These are phyloP conservation scores for Nymphalis c-album DNA, from an alignment of 2,888 invertebrate genomes.

Conservation along the genomic window DNA sequence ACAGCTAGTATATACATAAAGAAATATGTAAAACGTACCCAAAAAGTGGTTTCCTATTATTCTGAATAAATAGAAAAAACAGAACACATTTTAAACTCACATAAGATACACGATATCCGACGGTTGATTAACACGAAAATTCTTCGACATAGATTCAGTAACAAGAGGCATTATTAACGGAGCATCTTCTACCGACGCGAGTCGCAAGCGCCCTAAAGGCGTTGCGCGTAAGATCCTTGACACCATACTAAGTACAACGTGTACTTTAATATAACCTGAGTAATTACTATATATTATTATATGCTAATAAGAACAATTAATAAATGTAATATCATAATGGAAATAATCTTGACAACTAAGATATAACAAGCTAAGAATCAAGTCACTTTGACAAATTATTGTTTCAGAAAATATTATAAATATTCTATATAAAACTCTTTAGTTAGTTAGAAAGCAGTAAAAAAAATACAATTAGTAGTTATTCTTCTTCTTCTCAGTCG, in stretches of 20 bases:
- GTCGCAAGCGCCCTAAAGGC: constrained; percentile 53
- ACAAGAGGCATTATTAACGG: constrained; percentile 51
- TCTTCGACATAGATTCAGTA: constrained; percentile 57
- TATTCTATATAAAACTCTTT: background rate
- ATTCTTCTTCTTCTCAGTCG: too few relatives aligned
- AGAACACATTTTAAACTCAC: too few relatives aligned
- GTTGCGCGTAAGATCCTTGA: constrained; percentile 41
- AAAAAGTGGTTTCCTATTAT: too few relatives aligned
- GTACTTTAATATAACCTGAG: too few relatives aligned
- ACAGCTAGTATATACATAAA: too few relatives aligned
- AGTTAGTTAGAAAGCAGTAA: background rate
- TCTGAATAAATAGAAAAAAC: too few relatives aligned
- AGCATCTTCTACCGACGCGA: constrained; percentile 58
- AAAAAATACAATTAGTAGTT: too few relatives aligned
- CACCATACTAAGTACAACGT: constrained; percentile 29
- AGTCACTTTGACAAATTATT: background rate
- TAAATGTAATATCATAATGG: background rate
- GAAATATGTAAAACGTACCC: too few relatives aligned
- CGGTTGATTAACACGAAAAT: constrained; percentile 54
- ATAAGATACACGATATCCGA: constrained; percentile 57
- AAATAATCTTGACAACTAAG: background rate
- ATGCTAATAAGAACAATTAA: too few relatives aligned
- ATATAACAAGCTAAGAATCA: background rate
- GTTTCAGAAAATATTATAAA: background rate
- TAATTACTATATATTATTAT: too few relatives aligned